Percentiles rank a stretch among this genome's conserved stretches.
These are phyloP conservation scores for Trematomus loennbergii DNA, from an alignment of 2,113 vertebrate species.

Conservation along the genomic window DNA sequence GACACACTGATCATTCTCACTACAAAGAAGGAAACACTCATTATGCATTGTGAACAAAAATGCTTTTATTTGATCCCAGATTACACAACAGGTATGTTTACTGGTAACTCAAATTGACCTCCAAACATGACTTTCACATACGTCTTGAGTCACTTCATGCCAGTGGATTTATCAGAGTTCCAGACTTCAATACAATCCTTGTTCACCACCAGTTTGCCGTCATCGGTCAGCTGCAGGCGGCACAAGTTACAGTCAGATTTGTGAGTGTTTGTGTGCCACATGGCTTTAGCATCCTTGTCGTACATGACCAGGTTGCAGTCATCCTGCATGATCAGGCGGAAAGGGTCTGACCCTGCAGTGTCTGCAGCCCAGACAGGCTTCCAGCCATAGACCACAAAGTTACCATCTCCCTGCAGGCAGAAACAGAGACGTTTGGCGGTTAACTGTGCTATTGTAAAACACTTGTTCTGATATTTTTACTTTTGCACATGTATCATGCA, in stretches of 20 bases:
- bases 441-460: no score
- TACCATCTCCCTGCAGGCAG: slow-evolving; percentile 49
- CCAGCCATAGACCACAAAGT: slow-evolving; percentile 66
- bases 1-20: no score
- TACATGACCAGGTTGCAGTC: slow-evolving; percentile 71
- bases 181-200: no score
- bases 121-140: neutral
- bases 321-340: slow-evolving; percentile 59
- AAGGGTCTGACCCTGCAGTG: accelerated
- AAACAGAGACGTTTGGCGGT: slow-evolving; percentile 2
- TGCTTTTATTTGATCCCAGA: no score
- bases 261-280: no score
- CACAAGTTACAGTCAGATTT: no score
- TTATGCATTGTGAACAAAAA: no score
- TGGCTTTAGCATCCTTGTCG: neutral
- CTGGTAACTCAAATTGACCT: neutral
- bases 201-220: slow-evolving; percentile 50
- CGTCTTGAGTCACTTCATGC: slow-evolving; percentile 10
- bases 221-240: slow-evolving; percentile 19
- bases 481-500: neutral
- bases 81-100: no score
- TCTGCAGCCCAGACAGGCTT: slow-evolving; percentile 43
- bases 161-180: no score
- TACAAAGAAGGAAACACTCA: no score
- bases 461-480: no score